phyloP scores from a whole-genome alignment of 2,113 vertebrate species.

The Tringa solitaria region DNA sequence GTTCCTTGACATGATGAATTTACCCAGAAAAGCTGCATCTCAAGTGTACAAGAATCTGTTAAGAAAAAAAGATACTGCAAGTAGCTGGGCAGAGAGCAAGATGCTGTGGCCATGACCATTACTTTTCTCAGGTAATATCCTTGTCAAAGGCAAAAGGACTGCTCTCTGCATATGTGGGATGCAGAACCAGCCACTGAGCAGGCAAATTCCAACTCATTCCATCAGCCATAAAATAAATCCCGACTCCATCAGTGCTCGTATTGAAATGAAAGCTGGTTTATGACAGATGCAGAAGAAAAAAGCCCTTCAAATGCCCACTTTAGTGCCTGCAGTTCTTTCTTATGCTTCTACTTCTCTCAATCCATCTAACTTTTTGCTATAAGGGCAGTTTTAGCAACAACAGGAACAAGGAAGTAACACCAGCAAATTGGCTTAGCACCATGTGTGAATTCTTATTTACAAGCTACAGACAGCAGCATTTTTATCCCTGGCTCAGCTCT shows the following conservation, averaged over 20 bases:
- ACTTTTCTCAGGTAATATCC: background rate
- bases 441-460: slow-evolving; percentile 21
- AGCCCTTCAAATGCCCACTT: slow-evolving; percentile 6
- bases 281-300: background rate
- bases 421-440: background rate
- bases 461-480: background rate
- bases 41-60: background rate
- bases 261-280: background rate
- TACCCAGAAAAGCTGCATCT: background rate
- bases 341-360: background rate
- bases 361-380: background rate
- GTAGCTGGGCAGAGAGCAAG: background rate
- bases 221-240: background rate
- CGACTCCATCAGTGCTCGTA: background rate
- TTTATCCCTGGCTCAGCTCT: background rate
- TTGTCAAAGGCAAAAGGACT: background rate
- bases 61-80: background rate
- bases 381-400: background rate
- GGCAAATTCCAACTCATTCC: background rate
- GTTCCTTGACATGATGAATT: background rate
- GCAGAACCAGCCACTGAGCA: background rate
- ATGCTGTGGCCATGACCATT: background rate
- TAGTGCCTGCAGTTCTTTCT: background rate
- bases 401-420: slow-evolving; percentile 7
- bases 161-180: background rate